Evolutionary conservation across 2,888 invertebrate species (phyloP).

Genomic region (Tachina lurida): DNA sequence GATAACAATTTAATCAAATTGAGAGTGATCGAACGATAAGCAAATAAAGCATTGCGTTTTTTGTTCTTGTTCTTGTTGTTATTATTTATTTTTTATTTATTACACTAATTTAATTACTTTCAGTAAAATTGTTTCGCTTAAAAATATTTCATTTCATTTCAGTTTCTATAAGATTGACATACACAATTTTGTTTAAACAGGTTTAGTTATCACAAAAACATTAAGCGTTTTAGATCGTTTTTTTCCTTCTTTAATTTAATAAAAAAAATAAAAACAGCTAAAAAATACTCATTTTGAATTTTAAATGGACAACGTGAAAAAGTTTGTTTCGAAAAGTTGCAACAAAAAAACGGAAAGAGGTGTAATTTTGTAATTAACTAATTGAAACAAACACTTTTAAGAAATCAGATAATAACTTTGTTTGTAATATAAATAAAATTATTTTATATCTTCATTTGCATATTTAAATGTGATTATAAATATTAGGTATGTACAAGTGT

Average conservation of each 20-base stretch:
- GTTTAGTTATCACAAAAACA: slow-evolving; percentile 67
- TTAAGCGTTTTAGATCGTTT: slow-evolving; percentile 52
- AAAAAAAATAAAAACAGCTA: neutral
- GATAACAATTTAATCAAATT: slow-evolving; percentile 63
- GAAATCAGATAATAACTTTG: neutral
- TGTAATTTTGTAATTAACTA: neutral
- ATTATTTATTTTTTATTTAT: slow-evolving; percentile 5
- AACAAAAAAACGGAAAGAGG: slow-evolving; percentile 24
- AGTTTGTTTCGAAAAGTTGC: neutral
- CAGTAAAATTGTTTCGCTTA: slow-evolving; percentile 5
- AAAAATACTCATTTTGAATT: neutral
- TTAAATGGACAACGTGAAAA: slow-evolving; percentile 22
- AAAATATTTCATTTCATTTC: slow-evolving; percentile 51
- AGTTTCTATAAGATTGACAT: slow-evolving; percentile 46
- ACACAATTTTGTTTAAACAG: slow-evolving; percentile 31
- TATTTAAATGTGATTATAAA: neutral
- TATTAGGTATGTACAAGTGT: too few species aligned
- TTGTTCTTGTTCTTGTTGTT: neutral
- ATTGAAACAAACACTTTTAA: neutral
- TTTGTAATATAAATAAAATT: neutral
- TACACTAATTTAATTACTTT: slow-evolving; percentile 30
- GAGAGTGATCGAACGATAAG: slow-evolving; percentile 69
- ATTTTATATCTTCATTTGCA: neutral
- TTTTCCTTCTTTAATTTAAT: neutral
- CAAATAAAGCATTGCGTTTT: slow-evolving; percentile 62